A percentile compares a stretch with the other conserved stretches of the same genome.
Evolutionary conservation across 2,888 invertebrate species (phyloP).

Genomic region (Epinotia bilunana): DNA sequence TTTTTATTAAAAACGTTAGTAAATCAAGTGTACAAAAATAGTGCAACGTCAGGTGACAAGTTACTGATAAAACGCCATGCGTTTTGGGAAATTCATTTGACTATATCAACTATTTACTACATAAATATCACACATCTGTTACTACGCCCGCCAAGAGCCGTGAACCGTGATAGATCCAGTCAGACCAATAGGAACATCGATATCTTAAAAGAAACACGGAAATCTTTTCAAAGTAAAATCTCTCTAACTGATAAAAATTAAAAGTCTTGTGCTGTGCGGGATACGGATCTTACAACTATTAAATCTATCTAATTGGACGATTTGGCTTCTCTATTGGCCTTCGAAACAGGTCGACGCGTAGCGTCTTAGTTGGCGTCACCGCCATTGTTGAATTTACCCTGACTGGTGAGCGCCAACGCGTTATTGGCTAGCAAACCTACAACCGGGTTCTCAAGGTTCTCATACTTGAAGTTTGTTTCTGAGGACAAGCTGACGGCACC

Average conservation of each 20-base stretch:
- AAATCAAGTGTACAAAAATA: constrained; percentile 57
- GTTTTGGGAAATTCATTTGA: constrained; percentile 66
- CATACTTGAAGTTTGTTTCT: constrained; percentile 79
- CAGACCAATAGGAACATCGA: constrained; percentile 66
- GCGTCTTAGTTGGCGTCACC: constrained; percentile 65
- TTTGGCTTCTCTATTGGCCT: constrained; percentile 70
- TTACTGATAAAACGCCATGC: constrained; percentile 67
- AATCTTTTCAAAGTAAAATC: constrained; percentile 33
- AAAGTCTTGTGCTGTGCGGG: constrained; percentile 46
- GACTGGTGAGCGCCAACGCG: constrained; percentile 64
- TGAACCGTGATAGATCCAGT: constrained; percentile 50
- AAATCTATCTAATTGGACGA: constrained; percentile 56
- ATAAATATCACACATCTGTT: constrained; percentile 72
- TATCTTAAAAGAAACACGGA: constrained; percentile 44
- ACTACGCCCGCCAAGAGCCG: constrained; percentile 46
- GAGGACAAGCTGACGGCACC: constrained; percentile 79
- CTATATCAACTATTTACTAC: constrained; percentile 68
- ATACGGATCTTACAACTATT: constrained; percentile 48
- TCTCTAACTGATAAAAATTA: constrained; percentile 36
- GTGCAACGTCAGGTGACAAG: constrained; percentile 62
- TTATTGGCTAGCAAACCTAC: constrained; percentile 76
- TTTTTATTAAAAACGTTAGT: constrained; percentile 42
- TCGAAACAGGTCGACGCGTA: constrained; percentile 59
- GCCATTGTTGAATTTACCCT: constrained; percentile 70
- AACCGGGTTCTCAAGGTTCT: constrained; percentile 79